Percentiles rank a stretch among this genome's conserved stretches.
Evolutionary conservation across 2,797 vertebrate species (phyloP).

Genomic region (Sebastes umbrosus): DNA sequence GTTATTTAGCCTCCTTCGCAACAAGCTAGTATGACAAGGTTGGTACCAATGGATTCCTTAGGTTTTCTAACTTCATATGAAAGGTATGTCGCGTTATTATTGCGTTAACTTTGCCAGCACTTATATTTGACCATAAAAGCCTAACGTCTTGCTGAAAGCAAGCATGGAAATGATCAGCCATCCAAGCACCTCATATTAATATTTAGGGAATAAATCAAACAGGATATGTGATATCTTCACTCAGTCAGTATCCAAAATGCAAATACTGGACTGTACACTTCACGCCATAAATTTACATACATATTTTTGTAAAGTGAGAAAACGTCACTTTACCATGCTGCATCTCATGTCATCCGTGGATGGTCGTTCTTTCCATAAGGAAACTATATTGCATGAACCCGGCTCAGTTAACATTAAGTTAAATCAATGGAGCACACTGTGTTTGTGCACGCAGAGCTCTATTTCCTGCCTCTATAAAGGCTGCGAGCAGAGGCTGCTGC

Average conservation of each 20-base stretch:
- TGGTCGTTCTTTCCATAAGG: not conserved
- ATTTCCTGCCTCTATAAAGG: slow-evolving; percentile 30
- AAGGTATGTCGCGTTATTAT: too few relatives aligned
- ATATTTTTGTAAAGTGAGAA: not conserved
- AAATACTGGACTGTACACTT: not conserved
- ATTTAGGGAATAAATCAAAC: not conserved
- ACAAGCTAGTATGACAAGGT: too few relatives aligned
- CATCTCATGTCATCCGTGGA: not conserved
- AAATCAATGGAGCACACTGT: slow-evolving; percentile 33
- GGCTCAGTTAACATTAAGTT: slow-evolving; percentile 22
- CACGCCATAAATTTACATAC: not conserved
- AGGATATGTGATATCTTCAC: not conserved
- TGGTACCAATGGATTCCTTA: too few relatives aligned
- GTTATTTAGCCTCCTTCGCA: too few relatives aligned
- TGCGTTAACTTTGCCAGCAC: too few relatives aligned
- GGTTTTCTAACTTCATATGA: too few relatives aligned
- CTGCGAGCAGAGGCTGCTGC: slow-evolving; percentile 30
- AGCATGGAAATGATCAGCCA: not conserved
- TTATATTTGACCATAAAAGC: not conserved
- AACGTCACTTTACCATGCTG: not conserved
- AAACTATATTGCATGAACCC: slow-evolving; percentile 9
- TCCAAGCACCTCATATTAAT: not conserved
- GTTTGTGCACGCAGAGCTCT: slow-evolving; percentile 22
- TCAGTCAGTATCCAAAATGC: not conserved
- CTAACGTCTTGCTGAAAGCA: not conserved